phyloP scores from a whole-genome alignment of 2,797 vertebrate species.

The Furcifer pardalis region DNA sequence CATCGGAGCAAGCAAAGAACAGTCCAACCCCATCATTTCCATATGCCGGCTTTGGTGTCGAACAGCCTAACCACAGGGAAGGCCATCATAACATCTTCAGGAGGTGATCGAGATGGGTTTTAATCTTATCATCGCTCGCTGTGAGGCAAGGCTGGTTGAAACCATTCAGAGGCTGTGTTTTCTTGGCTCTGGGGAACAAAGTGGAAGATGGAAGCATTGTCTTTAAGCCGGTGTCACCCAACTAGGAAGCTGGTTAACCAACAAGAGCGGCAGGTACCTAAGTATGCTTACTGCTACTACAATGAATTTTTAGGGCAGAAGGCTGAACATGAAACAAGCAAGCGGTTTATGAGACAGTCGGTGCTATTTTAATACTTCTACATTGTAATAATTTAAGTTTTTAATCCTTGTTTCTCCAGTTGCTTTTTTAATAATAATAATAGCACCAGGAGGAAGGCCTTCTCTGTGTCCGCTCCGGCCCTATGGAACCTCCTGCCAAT shows the following conservation, averaged over 20 bases:
- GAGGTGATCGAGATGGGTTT: background rate
- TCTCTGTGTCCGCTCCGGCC: no score
- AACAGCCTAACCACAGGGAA: background rate
- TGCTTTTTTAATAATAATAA: no score
- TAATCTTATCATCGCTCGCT: background rate
- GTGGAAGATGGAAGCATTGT: background rate
- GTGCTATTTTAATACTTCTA: no score
- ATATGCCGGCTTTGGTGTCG: background rate
- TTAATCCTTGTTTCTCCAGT: background rate
- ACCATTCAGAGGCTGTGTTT: background rate
- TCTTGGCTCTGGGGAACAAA: background rate
- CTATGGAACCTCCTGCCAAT: no score
- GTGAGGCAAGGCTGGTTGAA: background rate
- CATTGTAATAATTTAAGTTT: no score
- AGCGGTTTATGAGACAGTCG: background rate
- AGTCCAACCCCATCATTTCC: background rate
- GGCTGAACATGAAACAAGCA: background rate
- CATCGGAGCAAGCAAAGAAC: fast-evolving
- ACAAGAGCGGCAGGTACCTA: background rate
- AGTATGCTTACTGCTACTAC: background rate
- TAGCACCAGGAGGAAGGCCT: no score
- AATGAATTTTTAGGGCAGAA: background rate
- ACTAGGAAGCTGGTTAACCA: background rate
- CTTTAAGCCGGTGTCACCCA: background rate
- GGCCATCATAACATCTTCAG: fast-evolving